Evolutionary conservation across 1,140 invertebrate genomes (phyloP), one percentile per base, ranked within the genome.

Genomic region (Wiebesia pumilae): DNA sequence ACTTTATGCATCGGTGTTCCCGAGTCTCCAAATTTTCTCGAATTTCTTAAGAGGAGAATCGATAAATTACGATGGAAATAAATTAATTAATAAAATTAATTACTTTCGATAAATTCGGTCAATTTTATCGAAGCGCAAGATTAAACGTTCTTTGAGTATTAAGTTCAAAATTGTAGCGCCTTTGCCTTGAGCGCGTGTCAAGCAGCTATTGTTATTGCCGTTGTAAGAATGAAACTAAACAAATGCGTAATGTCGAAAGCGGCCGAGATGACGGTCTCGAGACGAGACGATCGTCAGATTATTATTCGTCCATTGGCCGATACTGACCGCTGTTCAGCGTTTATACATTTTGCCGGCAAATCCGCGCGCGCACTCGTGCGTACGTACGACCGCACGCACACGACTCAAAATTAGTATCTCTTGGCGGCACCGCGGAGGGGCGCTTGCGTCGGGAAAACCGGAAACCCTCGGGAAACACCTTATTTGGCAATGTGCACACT

Each of bases 401-500:
- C 7, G 27, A 27, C 51, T 62, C n/a, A 84, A 62, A 77, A 78
- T 62, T 83, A 30, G 82, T 58, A 62, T 86, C 90, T 90, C 88
- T 40, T n/a, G 79, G 77, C 78, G 79, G 54, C 71, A 71, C 89
- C 90, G 89, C 88, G 58, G 75, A 84, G 90, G 71, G 90, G 91
- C 90, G 91, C 88, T 88, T 89, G 85, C 78, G 83, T 89, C 87
- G 87, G 85, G 73, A 90, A 89, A 89, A 91, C 90, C 89, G 90
- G 90, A 90, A 91, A 90, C 90, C 87, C 87, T 90, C 81, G 84
- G 88, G 87, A 91, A 93, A 91, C 89, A 90, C 92, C 92, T 93
- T 93, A 93, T 93, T 93, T 92, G 92, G 92, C 90, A 90, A 90
- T 91, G 91, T 81, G 43, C 81, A 73, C 77, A 80, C 84, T 80